Evolutionary conservation across 2,113 vertebrate species (phyloP).

Genomic region (Rallus limicola): DNA sequence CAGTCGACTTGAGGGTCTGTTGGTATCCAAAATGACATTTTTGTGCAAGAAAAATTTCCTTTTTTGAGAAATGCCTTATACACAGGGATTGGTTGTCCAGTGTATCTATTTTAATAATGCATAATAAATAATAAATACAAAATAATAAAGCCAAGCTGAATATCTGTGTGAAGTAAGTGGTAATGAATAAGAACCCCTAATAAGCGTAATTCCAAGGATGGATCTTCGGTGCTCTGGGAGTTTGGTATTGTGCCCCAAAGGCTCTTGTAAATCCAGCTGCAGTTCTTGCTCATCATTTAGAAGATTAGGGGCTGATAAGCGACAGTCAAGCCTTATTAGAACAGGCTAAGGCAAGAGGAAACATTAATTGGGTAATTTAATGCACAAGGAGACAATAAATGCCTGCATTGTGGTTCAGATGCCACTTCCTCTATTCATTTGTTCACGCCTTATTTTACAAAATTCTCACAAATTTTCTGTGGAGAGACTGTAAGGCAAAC

Average conservation of each 20-base stretch:
- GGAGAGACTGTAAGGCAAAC: not conserved
- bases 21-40: not conserved
- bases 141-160: not conserved
- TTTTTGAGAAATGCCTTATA: not conserved
- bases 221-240: conserved; percentile 31
- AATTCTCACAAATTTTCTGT: not conserved
- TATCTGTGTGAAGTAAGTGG: conserved; percentile 26
- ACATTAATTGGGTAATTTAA: conserved; percentile 68
- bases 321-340: conserved; percentile 65
- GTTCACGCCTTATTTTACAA: not conserved
- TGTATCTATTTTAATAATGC: not conserved
- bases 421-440: conserved; percentile 29
- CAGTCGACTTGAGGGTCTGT: not conserved
- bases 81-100: not conserved
- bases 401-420: conserved; percentile 28
- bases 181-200: conserved; percentile 45
- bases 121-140: not conserved
- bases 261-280: conserved; percentile 65
- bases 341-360: conserved; percentile 54
- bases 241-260: conserved; percentile 67
- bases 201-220: conserved; percentile 46
- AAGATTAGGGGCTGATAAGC: conserved; percentile 68
- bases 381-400: conserved; percentile 52
- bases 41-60: not conserved
- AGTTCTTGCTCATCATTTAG: conserved; percentile 58